phyloP scores from a whole-genome alignment of 2,113 vertebrate species.

The Cebidichthys violaceus region DNA sequence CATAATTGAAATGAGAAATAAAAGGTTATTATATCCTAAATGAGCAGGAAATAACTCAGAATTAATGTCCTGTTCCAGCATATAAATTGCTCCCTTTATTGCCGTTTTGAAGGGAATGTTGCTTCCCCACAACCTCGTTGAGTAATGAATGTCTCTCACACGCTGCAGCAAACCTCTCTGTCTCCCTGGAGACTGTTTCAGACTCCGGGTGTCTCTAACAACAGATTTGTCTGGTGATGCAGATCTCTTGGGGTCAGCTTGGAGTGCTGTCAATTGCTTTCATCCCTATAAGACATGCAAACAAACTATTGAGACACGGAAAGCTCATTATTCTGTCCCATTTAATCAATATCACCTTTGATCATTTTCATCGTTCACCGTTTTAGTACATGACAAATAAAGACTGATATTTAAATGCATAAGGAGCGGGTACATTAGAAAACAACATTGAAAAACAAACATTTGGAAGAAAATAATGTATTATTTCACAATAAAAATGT shows the following conservation, averaged over 20 bases:
- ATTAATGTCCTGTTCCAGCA: conserved; percentile 9
- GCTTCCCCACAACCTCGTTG: background rate
- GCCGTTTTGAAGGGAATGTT: background rate
- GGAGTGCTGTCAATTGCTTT: background rate
- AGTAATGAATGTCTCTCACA: background rate
- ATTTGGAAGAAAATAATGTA: background rate
- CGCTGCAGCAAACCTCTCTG: background rate
- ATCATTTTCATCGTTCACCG: conserved; percentile 1
- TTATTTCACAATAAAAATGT: background rate
- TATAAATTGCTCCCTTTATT: background rate
- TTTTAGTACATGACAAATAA: background rate
- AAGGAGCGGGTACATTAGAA: background rate
- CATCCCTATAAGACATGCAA: background rate
- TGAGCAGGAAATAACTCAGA: background rate
- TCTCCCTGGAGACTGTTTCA: background rate
- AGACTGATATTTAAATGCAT: background rate
- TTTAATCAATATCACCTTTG: background rate
- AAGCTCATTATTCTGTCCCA: background rate
- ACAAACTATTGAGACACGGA: too few relatives aligned
- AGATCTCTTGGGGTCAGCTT: background rate
- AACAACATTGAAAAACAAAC: background rate
- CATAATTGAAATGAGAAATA: background rate
- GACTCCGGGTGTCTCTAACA: background rate
- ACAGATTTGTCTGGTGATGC: background rate
- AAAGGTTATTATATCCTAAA: background rate